These are phyloP conservation scores for Odontophorus gujanensis DNA, from an alignment of 2,113 vertebrate species.

Conservation along the genomic window DNA sequence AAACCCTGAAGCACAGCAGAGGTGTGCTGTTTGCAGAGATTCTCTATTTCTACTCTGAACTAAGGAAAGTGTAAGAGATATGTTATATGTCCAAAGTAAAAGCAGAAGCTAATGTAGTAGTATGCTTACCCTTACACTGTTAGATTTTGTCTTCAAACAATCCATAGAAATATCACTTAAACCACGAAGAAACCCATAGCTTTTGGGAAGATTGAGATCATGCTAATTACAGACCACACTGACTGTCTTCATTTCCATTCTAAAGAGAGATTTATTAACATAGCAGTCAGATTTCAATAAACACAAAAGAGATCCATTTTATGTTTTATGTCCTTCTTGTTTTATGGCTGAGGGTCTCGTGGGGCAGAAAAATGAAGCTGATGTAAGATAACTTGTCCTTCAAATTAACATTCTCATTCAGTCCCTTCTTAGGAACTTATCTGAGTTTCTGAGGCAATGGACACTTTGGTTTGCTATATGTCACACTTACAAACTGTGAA, in stretches of 20 bases:
- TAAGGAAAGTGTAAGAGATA: neutral
- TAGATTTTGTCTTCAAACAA: neutral
- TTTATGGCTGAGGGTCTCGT: slow-evolving; percentile 3
- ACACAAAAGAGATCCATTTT: slow-evolving; percentile 22
- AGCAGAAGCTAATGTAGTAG: neutral
- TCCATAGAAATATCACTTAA: neutral
- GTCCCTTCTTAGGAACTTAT: neutral
- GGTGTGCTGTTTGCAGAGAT: neutral
- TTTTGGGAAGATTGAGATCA: neutral
- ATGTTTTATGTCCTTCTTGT: neutral
- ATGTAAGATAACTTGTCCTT: neutral
- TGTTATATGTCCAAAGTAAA: neutral
- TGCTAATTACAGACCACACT: slow-evolving; percentile 42
- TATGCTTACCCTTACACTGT: neutral
- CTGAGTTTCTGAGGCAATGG: neutral
- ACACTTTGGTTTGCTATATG: neutral
- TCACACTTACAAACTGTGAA: neutral
- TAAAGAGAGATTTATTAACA: slow-evolving; percentile 32
- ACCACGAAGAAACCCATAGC: neutral
- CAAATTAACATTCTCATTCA: neutral
- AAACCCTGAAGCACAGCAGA: neutral
- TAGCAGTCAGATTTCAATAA: slow-evolving; percentile 8
- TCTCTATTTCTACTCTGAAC: neutral
- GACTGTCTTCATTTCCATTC: neutral
- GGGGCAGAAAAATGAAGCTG: slow-evolving; percentile 1